These are phyloP conservation scores for Phortica variegata DNA, from an alignment of 1,140 invertebrate genomes.

Conservation along the genomic window DNA sequence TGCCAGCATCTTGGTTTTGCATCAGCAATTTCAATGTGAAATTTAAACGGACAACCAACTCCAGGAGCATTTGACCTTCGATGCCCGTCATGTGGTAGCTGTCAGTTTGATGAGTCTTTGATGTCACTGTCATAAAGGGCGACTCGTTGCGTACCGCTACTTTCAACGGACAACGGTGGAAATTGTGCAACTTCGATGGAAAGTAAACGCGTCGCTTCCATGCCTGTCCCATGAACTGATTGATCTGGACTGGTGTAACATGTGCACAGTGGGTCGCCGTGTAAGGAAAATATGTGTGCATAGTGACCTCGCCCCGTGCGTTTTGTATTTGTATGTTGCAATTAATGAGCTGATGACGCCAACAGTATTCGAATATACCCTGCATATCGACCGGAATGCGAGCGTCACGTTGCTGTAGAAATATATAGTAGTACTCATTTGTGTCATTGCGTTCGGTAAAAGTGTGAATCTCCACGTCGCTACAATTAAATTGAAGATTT, in stretches of 20 bases:
- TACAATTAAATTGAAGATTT: background rate
- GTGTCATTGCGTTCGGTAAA: conserved; percentile 17
- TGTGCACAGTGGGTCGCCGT: conserved; percentile 9
- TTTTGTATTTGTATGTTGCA: conserved; percentile 39
- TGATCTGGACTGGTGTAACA: conserved; percentile 14
- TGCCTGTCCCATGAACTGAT: conserved; percentile 17
- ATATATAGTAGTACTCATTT: conserved; percentile 38
- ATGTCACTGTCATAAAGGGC: conserved; percentile 14
- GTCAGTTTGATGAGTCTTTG: conserved; percentile 1
- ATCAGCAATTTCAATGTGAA: conserved; percentile 20
- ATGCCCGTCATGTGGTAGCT: background rate
- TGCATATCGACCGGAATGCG: conserved; percentile 25
- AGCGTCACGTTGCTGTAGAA: conserved; percentile 29
- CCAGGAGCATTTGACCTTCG: conserved; percentile 21
- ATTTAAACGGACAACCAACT: conserved; percentile 25
- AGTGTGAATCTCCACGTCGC: conserved; percentile 31
- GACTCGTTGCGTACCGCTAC: conserved; percentile 11
- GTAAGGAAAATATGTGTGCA: conserved; percentile 39
- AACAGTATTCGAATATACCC: conserved; percentile 36
- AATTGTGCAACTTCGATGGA: conserved; percentile 29
- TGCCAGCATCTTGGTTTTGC: background rate
- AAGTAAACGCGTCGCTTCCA: conserved; percentile 26
- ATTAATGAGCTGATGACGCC: conserved; percentile 33
- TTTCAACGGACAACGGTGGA: conserved; percentile 24
- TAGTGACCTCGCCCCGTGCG: conserved; percentile 19